Conservation (phyloP, 1,140 invertebrate species). For the Acyrthosiphon pisum region DNA sequence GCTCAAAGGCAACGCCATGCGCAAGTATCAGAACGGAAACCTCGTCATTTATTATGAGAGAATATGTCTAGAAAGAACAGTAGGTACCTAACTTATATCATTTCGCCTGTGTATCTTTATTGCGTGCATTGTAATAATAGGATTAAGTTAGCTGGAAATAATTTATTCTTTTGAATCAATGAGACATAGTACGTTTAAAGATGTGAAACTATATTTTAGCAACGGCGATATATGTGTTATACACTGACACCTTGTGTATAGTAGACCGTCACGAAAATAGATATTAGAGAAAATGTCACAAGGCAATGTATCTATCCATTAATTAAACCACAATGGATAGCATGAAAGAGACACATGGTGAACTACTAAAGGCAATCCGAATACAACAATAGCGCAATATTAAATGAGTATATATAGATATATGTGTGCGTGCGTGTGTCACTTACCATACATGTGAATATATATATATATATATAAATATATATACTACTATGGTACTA, state of each 20-base stretch:
- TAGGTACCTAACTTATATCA: background rate
- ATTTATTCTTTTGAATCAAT: background rate
- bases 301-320: background rate
- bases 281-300: conserved; percentile 8
- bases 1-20: background rate
- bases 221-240: background rate
- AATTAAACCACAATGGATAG: conserved; percentile 45
- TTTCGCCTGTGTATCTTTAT: background rate
- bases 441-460: background rate
- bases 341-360: background rate
- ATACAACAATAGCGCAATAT: background rate
- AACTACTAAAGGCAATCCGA: conserved; percentile 12
- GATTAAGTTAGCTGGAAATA: background rate
- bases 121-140: background rate
- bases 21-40: background rate
- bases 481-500: background rate
- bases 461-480: background rate
- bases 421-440: background rate
- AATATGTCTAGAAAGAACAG: background rate
- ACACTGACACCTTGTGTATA: background rate
- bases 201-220: conserved; percentile 14
- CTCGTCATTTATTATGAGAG: background rate
- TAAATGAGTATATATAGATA: background rate
- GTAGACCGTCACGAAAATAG: background rate
- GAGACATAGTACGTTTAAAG: background rate